Evolutionary conservation across 2,888 invertebrate genomes (phyloP).

Genomic region (Polia nebulosa): DNA sequence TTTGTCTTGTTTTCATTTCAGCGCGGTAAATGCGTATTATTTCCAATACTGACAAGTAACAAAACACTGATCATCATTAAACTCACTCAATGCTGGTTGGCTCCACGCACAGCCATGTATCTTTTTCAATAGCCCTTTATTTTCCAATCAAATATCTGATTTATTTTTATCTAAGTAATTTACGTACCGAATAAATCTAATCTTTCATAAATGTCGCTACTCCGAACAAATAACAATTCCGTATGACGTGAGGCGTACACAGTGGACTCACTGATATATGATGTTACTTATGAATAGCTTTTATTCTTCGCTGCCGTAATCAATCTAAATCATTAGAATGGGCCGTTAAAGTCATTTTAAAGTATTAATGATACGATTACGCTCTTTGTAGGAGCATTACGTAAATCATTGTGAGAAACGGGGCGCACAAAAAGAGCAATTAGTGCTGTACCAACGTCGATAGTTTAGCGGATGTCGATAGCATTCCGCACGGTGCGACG

Average conservation of each 20-base stretch:
- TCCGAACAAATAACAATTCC: slow-evolving; percentile 57
- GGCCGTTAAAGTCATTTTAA: slow-evolving; percentile 82
- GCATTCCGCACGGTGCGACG: slow-evolving; percentile 84
- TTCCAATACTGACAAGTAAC: not conserved
- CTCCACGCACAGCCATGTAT: not conserved
- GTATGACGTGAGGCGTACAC: slow-evolving; percentile 42
- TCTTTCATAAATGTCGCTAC: slow-evolving; percentile 60
- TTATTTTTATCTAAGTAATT: slow-evolving; percentile 45
- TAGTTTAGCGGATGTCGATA: slow-evolving; percentile 90
- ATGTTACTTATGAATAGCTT: slow-evolving; percentile 63
- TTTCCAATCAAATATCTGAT: slow-evolving; percentile 32
- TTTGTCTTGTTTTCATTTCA: not conserved
- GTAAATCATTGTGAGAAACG: slow-evolving; percentile 87
- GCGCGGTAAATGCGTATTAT: not conserved
- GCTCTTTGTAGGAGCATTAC: slow-evolving; percentile 78
- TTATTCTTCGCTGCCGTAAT: slow-evolving; percentile 74
- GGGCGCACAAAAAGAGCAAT: slow-evolving; percentile 86
- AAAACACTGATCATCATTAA: not conserved
- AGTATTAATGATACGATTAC: slow-evolving; percentile 85
- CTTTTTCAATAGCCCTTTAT: slow-evolving; percentile 26
- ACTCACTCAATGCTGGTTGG: slow-evolving; percentile 5
- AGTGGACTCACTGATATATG: slow-evolving; percentile 60
- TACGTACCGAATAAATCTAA: slow-evolving; percentile 58
- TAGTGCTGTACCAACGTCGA: slow-evolving; percentile 88
- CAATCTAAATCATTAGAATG: slow-evolving; percentile 85